These are phyloP conservation scores for Conus betulinus DNA, from an alignment of 1,140 invertebrate genomes.

Conservation along the genomic window DNA sequence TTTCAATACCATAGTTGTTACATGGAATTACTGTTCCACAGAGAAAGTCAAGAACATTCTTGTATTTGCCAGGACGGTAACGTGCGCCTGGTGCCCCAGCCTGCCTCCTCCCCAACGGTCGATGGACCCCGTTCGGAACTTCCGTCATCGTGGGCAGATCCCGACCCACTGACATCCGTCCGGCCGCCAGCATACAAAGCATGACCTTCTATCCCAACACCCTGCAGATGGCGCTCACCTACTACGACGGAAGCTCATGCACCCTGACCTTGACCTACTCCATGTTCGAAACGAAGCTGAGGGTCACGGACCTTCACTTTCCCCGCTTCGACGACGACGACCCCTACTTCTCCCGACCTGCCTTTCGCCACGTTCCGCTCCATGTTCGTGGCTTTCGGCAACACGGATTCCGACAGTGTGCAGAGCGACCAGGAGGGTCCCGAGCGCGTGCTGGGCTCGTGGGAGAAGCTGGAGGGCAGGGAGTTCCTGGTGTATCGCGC, in stretches of 20 bases:
- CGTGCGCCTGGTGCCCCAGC: conserved; percentile 13
- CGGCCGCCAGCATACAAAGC: neutral
- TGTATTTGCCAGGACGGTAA: conserved; percentile 23
- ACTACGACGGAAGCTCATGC: conserved; percentile 33
- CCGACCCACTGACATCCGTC: neutral
- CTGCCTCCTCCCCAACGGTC: neutral
- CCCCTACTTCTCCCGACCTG: neutral
- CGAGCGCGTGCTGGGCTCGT: conserved; percentile 17
- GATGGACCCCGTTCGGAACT: neutral
- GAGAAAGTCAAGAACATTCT: neutral
- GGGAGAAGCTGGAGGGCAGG: neutral
- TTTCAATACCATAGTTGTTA: too few relatives aligned
- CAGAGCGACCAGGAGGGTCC: conserved; percentile 26
- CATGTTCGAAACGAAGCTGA: neutral
- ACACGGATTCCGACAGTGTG: conserved; percentile 27
- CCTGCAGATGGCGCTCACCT: conserved; percentile 19
- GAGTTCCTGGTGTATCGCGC: conserved; percentile 22
- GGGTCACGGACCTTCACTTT: conserved; percentile 1
- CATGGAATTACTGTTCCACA: too few relatives aligned
- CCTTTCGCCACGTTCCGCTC: conserved; percentile 31
- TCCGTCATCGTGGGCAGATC: conserved; percentile 20
- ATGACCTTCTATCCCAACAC: conserved; percentile 13
- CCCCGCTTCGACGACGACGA: neutral
- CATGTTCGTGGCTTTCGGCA: conserved; percentile 33
- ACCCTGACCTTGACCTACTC: conserved; percentile 23